phyloP scores from a whole-genome alignment of 2,113 vertebrate genomes.

The Amphiprion percula region DNA sequence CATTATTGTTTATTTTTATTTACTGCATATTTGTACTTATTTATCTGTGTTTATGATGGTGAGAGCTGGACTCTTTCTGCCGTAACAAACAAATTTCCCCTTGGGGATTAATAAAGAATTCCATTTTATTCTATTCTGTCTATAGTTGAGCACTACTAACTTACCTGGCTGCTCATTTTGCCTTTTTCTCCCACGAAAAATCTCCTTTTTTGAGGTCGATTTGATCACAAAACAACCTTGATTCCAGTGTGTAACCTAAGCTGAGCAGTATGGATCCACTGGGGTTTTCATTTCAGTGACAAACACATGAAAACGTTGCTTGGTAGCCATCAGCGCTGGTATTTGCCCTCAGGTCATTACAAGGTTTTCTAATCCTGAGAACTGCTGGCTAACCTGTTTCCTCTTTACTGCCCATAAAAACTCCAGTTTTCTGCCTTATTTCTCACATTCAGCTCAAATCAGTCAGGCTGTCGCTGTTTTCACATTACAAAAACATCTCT shows the following conservation, averaged over 20 bases:
- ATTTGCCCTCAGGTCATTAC: background rate
- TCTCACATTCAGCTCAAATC: background rate
- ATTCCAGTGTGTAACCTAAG: background rate
- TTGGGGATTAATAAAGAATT: too few species aligned
- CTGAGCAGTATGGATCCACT: constrained; percentile 7
- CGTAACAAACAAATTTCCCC: too few species aligned
- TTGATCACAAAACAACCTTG: constrained; percentile 2
- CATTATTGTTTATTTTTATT: too few species aligned
- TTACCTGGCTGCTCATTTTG: background rate
- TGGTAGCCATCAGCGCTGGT: background rate
- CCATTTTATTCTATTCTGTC: too few species aligned
- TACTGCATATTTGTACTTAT: too few species aligned
- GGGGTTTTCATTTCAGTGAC: constrained; percentile 4
- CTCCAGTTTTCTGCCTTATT: background rate
- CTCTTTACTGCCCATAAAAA: background rate
- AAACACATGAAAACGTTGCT: background rate
- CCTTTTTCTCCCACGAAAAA: background rate
- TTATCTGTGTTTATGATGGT: too few species aligned
- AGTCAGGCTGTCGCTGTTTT: background rate
- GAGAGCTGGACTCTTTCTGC: too few species aligned
- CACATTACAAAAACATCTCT: background rate
- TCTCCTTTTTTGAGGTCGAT: background rate
- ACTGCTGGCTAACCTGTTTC: background rate
- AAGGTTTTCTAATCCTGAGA: background rate
- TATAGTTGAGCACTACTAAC: too few species aligned